Conservation (phyloP, 2,888 invertebrate species). For the Troides aeacus region DNA sequence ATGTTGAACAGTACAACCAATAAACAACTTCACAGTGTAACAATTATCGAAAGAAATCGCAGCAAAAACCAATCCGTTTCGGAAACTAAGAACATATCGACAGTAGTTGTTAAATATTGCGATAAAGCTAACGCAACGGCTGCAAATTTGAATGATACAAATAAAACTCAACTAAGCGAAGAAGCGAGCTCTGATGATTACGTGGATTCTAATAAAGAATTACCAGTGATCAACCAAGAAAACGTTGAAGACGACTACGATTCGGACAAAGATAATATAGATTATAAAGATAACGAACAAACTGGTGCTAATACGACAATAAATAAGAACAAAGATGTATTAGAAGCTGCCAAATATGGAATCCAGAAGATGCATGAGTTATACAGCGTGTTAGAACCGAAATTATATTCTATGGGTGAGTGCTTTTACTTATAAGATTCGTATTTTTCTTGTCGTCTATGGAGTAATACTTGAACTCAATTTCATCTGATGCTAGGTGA, state of each 20-base stretch:
- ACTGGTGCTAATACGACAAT: slow-evolving; percentile 43
- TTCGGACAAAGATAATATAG: slow-evolving; percentile 36
- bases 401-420: slow-evolving; percentile 85
- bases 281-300: slow-evolving; percentile 39
- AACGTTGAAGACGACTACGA: slow-evolving; percentile 37
- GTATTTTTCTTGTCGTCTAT: too few species aligned
- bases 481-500: too few species aligned
- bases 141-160: slow-evolving; percentile 34
- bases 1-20: slow-evolving; percentile 64
- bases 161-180: slow-evolving; percentile 27
- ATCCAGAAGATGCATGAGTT: slow-evolving; percentile 84
- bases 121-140: slow-evolving; percentile 56
- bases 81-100: slow-evolving; percentile 67
- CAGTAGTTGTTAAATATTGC: slow-evolving; percentile 70
- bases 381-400: slow-evolving; percentile 83
- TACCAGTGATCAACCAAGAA: slow-evolving; percentile 31
- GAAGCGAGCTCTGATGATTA: slow-evolving; percentile 35
- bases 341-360: slow-evolving; percentile 84
- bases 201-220: slow-evolving; percentile 30
- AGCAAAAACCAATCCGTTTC: slow-evolving; percentile 63
- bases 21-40: slow-evolving; percentile 70
- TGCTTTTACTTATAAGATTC: slow-evolving; percentile 8
- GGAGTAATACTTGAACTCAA: too few species aligned
- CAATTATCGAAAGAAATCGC: slow-evolving; percentile 66
- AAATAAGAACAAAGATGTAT: slow-evolving; percentile 71